Conservation (phyloP, 2,797 vertebrate genomes). For the Myotis daubentonii region DNA sequence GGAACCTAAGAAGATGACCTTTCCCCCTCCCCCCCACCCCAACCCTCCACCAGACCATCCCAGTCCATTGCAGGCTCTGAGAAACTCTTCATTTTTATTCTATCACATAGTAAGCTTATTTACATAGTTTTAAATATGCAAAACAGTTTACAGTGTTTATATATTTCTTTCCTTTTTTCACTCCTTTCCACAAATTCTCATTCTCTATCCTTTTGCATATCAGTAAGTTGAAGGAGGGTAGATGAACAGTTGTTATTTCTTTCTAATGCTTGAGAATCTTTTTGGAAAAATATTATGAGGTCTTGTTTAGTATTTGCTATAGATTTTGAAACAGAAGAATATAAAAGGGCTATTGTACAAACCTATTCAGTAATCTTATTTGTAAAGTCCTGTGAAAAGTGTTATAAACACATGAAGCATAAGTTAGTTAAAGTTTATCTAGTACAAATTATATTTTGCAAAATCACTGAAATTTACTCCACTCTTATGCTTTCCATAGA, state of each 20-base stretch:
- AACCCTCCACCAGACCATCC: not conserved
- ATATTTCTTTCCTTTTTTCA: not conserved
- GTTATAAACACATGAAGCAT: not conserved
- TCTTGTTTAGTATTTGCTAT: conserved; percentile 35
- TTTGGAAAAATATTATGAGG: not conserved
- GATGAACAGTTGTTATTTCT: not conserved
- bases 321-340: conserved; percentile 14
- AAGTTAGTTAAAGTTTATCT: not conserved
- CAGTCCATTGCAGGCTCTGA: not conserved
- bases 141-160: not conserved
- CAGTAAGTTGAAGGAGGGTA: not conserved
- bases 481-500: not conserved
- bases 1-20: conserved; percentile 45
- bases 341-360: not conserved
- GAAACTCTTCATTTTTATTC: conserved; percentile 1
- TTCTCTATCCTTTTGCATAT: not conserved
- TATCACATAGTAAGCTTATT: not conserved
- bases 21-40: not conserved
- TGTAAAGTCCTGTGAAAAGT: not conserved
- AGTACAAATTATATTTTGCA: not conserved
- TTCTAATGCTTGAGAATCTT: not conserved
- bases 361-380: not conserved
- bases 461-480: not conserved
- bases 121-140: not conserved
- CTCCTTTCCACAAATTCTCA: not conserved